Base-by-base conservation (phyloP, 2,888 invertebrate genomes). In the Ichneumon xanthorius region DNA sequence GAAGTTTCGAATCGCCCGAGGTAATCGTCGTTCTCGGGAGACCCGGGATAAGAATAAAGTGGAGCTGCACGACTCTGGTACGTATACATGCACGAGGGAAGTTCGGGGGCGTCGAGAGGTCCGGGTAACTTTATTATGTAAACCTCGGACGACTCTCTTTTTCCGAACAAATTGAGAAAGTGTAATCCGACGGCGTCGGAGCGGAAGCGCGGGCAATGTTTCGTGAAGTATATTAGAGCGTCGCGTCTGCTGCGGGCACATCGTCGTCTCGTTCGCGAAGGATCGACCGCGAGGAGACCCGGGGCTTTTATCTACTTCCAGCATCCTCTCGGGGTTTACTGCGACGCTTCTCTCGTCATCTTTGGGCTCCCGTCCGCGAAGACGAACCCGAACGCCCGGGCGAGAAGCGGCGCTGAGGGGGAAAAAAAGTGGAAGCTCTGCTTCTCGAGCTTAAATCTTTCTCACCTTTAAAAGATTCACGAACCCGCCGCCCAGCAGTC, bases 391-490 rank as follows among this genome's bases (percentile, higher is more conserved):
- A 79, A 48, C 68, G 14, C 6, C 11, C n/a, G 9, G 6, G 11
- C 14, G 16, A 16, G 37, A 16, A 14, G 45, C 45, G 14, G 55
- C 22, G 22, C 63, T 2, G 16, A 4, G n/a, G 16, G 22, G 63
- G 26, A 19, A 9, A 14, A 14, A 19, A 16, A 26, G 9, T 37
- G 9, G 48, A 71, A 40, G 22, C 76, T 67, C 61, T 7, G 6
- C 9, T 40, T 22, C n/a, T 53, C 75, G 58, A 6, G 14, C 22
- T 61, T 70, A 26, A 70, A 40, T 61, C 67, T 63, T 71, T 45
- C 14, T 37, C 61, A 26, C 37, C 71, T 65, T 72, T 50, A 40
- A 53, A 79, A 79, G 63, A 79, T 79, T 79, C 63, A 71, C 71
- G 22, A 70, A 50, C 11, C 22, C 45, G 58, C n/a, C 22, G 16